Evolutionary conservation across 2,888 invertebrate genomes (phyloP).

Genomic region (Tipula confusa): DNA sequence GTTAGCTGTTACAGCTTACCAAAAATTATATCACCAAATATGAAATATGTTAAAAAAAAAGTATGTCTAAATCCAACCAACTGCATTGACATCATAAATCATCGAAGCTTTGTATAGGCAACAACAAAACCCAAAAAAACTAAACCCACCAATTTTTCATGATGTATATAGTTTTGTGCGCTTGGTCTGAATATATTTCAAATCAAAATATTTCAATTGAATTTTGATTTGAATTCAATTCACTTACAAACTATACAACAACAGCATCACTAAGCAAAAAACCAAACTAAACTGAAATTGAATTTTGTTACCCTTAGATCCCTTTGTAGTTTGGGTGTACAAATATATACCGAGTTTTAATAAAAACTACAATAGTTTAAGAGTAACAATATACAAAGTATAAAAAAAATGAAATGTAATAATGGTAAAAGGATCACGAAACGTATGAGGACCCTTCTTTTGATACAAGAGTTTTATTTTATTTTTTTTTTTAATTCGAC

Average conservation of each 20-base stretch:
- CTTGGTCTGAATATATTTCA: not conserved
- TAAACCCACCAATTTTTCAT: constrained; percentile 12
- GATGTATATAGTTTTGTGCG: not conserved
- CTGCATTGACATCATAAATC: not conserved
- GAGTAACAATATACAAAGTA: too few relatives aligned
- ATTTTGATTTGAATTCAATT: constrained; percentile 3
- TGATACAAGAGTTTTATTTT: not conserved
- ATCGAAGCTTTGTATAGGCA: too few relatives aligned
- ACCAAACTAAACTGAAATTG: not conserved
- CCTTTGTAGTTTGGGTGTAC: not conserved
- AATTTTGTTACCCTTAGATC: not conserved
- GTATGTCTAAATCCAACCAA: too few relatives aligned
- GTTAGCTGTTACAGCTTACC: too few relatives aligned
- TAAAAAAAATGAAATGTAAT: not conserved
- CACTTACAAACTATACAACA: not conserved
- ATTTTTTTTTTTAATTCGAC: not conserved
- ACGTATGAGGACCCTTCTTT: not conserved
- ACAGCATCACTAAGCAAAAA: too few relatives aligned
- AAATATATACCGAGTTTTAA: not conserved
- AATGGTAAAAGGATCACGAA: not conserved
- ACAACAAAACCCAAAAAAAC: not conserved
- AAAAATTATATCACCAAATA: too few relatives aligned
- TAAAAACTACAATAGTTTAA: not conserved
- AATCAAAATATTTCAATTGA: constrained; percentile 25
- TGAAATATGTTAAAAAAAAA: not conserved